These are phyloP conservation scores for Yponomeuta sedellus DNA, from an alignment of 2,888 invertebrate genomes.

Conservation along the genomic window DNA sequence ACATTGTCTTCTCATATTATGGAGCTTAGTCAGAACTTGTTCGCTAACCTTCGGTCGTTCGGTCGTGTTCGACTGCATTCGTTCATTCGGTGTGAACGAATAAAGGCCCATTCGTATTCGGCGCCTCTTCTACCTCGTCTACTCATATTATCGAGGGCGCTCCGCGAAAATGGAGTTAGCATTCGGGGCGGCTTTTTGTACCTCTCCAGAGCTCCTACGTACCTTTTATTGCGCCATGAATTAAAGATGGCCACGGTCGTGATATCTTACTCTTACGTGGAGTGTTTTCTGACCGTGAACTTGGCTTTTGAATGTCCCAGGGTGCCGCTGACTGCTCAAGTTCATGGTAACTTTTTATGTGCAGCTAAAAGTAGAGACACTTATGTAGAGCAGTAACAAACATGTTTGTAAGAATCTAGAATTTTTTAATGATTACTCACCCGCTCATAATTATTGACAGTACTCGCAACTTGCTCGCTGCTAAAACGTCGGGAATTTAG, in stretches of 20 bases:
- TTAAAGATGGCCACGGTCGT: constrained; percentile 7
- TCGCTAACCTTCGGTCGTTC: too few species aligned
- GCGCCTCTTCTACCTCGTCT: neutral
- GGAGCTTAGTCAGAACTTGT: too few species aligned
- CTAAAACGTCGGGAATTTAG: too few species aligned
- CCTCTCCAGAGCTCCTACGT: neutral
- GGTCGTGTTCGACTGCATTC: too few species aligned
- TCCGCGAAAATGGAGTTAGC: constrained; percentile 11
- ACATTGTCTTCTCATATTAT: too few species aligned
- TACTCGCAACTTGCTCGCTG: too few species aligned
- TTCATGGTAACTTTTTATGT: too few species aligned
- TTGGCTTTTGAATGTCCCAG: neutral
- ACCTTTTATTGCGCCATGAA: constrained; percentile 5
- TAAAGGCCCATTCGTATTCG: constrained; percentile 8
- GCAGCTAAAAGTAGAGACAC: too few species aligned
- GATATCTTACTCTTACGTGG: constrained; percentile 8
- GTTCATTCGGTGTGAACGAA: neutral
- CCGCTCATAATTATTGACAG: too few species aligned
- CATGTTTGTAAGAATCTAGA: too few species aligned
- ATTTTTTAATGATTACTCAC: too few species aligned
- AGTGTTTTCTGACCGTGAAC: constrained; percentile 10
- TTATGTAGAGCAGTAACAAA: too few species aligned
- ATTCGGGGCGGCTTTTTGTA: neutral
- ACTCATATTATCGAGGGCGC: constrained; percentile 3
- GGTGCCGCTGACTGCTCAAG: neutral